phyloP scores from a whole-genome alignment of 2,888 invertebrate genomes.

The Trypoxylon attenuatum region DNA sequence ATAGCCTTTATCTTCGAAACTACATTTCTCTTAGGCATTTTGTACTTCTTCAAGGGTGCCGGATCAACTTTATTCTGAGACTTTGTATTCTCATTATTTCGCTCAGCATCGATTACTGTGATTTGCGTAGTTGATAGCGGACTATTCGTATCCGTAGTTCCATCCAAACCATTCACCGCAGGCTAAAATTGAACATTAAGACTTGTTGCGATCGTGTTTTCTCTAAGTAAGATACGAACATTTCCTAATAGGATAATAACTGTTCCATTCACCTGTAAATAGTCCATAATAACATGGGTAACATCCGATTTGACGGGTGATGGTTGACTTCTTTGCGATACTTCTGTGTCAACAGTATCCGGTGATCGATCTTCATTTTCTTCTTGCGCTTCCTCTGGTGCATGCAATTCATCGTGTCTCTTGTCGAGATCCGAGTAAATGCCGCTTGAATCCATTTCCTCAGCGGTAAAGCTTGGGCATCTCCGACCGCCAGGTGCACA shows the following conservation, averaged over 20 bases:
- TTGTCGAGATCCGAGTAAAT: conserved; percentile 92
- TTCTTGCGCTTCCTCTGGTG: conserved; percentile 69
- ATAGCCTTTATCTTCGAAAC: conserved; percentile 85
- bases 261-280: conserved; percentile 56
- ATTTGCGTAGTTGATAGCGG: conserved; percentile 52
- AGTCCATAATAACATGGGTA: conserved; percentile 70
- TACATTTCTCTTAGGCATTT: conserved; percentile 87
- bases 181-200: conserved; percentile 37
- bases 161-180: conserved; percentile 45
- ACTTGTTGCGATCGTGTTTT: too few species aligned
- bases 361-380: conserved; percentile 79
- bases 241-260: too few species aligned
- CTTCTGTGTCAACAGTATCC: conserved; percentile 73
- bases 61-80: conserved; percentile 59
- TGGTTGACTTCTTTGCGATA: conserved; percentile 77
- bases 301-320: conserved; percentile 59
- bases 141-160: conserved; percentile 51
- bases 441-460: conserved; percentile 94
- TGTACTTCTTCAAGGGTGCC: conserved; percentile 80
- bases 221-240: too few species aligned
- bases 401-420: conserved; percentile 79
- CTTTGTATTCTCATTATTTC: conserved; percentile 43
- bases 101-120: conserved; percentile 61
- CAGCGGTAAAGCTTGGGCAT: conserved; percentile 75
- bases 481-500: conserved; percentile 75